Base-by-base conservation (phyloP, 2,797 vertebrate genomes). In the Erpetoichthys calabaricus region DNA sequence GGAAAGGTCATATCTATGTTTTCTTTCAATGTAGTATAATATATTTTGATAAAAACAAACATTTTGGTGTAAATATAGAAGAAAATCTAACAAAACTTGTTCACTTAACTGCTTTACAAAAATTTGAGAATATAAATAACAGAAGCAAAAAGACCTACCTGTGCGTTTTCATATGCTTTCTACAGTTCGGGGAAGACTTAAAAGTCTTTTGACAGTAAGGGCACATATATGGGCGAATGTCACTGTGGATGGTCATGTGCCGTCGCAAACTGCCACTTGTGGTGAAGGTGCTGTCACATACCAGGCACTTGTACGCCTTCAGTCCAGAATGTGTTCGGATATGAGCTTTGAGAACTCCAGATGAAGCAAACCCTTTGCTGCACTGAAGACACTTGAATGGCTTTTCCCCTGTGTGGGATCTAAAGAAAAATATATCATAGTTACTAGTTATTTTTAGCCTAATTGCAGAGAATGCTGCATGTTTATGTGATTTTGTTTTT, bases 131-230 rank as follows among this genome's bases (percentile, higher is more conserved):
- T 9, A 7, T 2, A 60, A 55, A 55, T n/a, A 8, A 42, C 45
- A 3, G 9, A 7, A 52, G 51, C 47, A 53, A 44, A 9, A 45
- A 4, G 10, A 45, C 75, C 46, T 65, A 97, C 96, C 94, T 91
- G 62, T 99, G 96, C 3, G 95, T 99, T 73, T 96, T 99, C 95
- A 99, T 98, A 77, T 99, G 96, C 65, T 98, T 99, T 74, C 94
- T 91, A 77, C 96, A 99, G 71, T 97, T 99, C 4, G 96, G 85
- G 1, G 92, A 93, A 0, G 95, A 98, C 82, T 99, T 99, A 71
- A 99, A 99, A 3, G 95, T 98, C 70, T 98, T 98, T 68, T 99
- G 94, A 77, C 96, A 99, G 75, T 98, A 99, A 1, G 96, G 96
- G 65, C 96, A 99, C 95, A 98, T 98, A 65, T 95, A 99, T 0